phyloP scores from a whole-genome alignment of 2,888 invertebrate species.

The Netelia melanura region DNA sequence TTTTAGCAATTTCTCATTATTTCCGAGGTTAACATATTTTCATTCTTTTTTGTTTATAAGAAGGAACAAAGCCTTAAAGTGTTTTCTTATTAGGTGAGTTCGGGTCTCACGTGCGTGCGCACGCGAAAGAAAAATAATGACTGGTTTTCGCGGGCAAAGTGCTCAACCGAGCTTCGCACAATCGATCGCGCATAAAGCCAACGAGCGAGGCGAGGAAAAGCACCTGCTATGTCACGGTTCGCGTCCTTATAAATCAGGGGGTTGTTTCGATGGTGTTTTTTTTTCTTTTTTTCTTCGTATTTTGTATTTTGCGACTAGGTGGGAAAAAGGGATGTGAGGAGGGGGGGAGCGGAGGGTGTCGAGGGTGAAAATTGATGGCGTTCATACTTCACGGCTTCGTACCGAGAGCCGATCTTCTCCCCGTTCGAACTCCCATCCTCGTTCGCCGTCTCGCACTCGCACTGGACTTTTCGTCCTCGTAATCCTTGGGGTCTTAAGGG shows the following conservation, averaged over 20 bases:
- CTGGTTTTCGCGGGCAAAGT: slow-evolving; percentile 24
- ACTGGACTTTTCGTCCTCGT: slow-evolving; percentile 72
- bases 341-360: slow-evolving; percentile 53
- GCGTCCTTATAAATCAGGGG: slow-evolving; percentile 69
- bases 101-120: not conserved
- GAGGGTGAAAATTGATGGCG: slow-evolving; percentile 78
- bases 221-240: slow-evolving; percentile 60
- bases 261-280: slow-evolving; percentile 64
- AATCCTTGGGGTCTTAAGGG: slow-evolving; percentile 79
- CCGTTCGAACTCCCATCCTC: slow-evolving; percentile 34
- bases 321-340: slow-evolving; percentile 18
- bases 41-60: not conserved
- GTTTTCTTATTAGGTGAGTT: not conserved
- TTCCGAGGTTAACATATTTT: not conserved
- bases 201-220: slow-evolving; percentile 48
- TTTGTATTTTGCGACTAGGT: slow-evolving; percentile 45
- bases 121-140: slow-evolving; percentile 38
- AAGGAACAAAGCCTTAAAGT: not conserved
- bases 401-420: slow-evolving; percentile 65
- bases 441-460: slow-evolving; percentile 67
- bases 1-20: too few relatives aligned
- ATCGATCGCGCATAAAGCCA: slow-evolving; percentile 56
- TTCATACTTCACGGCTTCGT: slow-evolving; percentile 78
- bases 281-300: slow-evolving; percentile 57
- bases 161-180: slow-evolving; percentile 24